Base-by-base conservation (phyloP, 1,140 invertebrate species). In the Uloborus diversus region DNA sequence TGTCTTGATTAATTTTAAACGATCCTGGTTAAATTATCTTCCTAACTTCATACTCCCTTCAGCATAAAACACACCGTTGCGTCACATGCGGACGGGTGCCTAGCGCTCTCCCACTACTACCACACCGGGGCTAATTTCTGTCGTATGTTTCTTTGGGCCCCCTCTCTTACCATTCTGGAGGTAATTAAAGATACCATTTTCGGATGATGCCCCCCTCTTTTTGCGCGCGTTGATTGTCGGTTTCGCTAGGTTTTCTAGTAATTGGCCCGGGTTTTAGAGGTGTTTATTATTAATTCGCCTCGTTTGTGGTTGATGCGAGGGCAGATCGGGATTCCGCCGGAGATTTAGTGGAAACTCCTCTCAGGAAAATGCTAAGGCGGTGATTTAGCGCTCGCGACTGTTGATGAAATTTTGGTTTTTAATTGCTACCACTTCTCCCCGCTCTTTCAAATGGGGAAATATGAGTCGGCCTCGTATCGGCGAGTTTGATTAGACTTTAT, bases 1-100 rank as follows among this genome's bases (percentile, higher is more conserved):
- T 23, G 20, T 37, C 59, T 56, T 78, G 73, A 78, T 78, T 78
- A 78, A 78, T 78, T 78, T 78, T 66, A 78, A 78, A 66, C 73
- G 73, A 78, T 78, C 62, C 32, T 78, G 73, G 73, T 78, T 78
- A 78, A 78, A 78, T 78, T 78, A 78, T 78, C 61, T 78, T 42
- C n/a, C 57, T 59, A 28, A 14, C 56, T 9, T 28, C 56, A 11
- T 25, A 14, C 71, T 28, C 37, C 71, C 37, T 13, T 37, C 70
- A 20, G 7, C 56, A 32, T 47, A 28, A 71, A 71, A 35, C 59
- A 62, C 23, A 4, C 17, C 13, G 23, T 17, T 27, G 33, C 35
- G 71, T 64, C 71, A 30, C 71, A 17, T 23, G 42, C 42, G 62
- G 71, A 75, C 73, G 33, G 53, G 66, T 66, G 62, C 42, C 30